Conservation (phyloP, 1,140 invertebrate genomes). For the Camponotus pennsylvanicus region DNA sequence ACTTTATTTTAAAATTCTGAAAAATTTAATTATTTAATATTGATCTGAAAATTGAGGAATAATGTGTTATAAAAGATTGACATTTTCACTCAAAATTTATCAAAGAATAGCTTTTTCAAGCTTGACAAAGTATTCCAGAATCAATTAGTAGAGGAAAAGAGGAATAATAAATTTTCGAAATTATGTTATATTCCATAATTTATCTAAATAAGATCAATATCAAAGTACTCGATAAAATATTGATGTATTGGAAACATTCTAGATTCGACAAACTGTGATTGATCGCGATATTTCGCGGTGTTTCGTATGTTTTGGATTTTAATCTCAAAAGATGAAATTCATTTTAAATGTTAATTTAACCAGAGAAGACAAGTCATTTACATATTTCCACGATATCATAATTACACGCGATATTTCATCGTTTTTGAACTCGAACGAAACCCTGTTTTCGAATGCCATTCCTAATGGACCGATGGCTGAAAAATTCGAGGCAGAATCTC, state of each 20-base stretch:
- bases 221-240: neutral
- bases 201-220: neutral
- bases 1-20: neutral
- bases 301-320: constrained; percentile 4
- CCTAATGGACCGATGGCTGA: neutral
- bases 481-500: constrained; percentile 4
- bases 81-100: neutral
- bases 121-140: neutral
- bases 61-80: too few species aligned
- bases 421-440: neutral
- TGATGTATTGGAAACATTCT: neutral
- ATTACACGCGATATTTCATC: constrained; percentile 35
- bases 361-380: neutral
- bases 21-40: neutral
- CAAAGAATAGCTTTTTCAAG: neutral
- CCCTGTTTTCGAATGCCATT: neutral
- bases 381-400: neutral
- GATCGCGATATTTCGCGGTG: neutral
- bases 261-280: neutral
- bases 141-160: neutral
- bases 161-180: neutral
- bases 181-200: neutral
- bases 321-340: constrained; percentile 5
- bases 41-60: neutral
- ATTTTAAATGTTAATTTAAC: constrained; percentile 25